Base-by-base conservation (phyloP, 2,113 vertebrate genomes). In the Pterocles orientalis region DNA sequence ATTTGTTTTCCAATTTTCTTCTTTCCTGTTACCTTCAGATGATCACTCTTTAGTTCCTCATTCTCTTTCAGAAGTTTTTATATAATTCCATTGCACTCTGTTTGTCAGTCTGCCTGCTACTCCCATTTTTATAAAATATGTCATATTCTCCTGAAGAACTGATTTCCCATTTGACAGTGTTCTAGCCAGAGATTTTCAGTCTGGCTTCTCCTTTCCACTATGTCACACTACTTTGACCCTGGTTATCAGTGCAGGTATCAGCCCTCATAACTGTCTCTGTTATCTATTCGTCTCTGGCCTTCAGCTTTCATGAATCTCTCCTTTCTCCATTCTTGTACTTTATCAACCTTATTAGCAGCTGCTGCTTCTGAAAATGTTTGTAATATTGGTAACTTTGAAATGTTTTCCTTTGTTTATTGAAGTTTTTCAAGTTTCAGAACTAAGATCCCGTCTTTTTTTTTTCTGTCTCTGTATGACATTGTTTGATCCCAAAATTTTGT, bases 401-500 rank as follows among this genome's bases (percentile, higher is more conserved):
- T 78, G 13, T 82, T 92, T 87, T 73, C 28, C 25, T 84, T 82
- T 85, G 60, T 84, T 82, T 90, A 61, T 21, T n/a, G n/a, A 51
- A 43, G 10, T 76, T 86, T 92, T 79, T 72, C 26, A 69, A 86
- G 45, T 53, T 86, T 77, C 50, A 88, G 62, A 86, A 62, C 18
- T 24, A 80, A 83, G 54, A 45, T 54, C 7, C 4, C 7, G 18
- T 61, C 14, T 29, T 70, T 39, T 72, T 58, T 34, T 20, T n/a
- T n/a, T 7, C 29, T 61, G 0, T 77, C 41, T 86, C 54, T 64
- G 2, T 71, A 19, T 69, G 79, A 69, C 14, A 65, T 69, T 80
- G 31, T 86, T 92, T 86, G 64, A 91, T 91, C 93, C 86, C 36
- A 80, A 77, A 86, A 45, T 88, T 91, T 95, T 95, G 72, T 41